Conservation (phyloP, 2,888 invertebrate genomes). For the Hoplodrina blanda region DNA sequence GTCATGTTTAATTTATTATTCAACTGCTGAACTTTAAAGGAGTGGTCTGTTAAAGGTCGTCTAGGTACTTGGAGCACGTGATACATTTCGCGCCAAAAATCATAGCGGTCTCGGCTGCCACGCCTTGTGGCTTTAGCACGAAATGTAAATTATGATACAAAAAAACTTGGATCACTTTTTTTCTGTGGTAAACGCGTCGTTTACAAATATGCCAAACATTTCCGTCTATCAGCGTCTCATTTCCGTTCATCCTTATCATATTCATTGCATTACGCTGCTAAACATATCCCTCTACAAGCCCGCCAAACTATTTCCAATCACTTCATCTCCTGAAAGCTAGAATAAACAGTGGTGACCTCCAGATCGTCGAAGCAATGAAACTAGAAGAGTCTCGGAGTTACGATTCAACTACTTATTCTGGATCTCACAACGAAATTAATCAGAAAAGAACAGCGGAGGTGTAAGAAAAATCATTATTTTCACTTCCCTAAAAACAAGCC, state of each 20-base stretch:
- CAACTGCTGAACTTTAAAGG: conserved; percentile 1
- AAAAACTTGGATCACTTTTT: not conserved
- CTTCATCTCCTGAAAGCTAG: too few species aligned
- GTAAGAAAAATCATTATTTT: too few species aligned
- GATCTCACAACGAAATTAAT: too few species aligned
- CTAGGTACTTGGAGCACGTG: not conserved
- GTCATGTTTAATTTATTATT: not conserved
- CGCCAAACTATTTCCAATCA: too few species aligned
- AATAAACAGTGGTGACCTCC: too few species aligned
- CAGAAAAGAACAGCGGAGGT: too few species aligned
- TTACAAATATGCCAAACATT: not conserved
- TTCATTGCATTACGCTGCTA: not conserved
- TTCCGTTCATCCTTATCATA: not conserved
- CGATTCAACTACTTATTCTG: too few species aligned
- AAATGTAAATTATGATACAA: not conserved
- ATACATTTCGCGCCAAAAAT: conserved; percentile 4
- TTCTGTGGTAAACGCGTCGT: not conserved
- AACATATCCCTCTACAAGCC: too few species aligned
- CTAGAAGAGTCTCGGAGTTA: too few species aligned
- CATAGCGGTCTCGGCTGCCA: not conserved
- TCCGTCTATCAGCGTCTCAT: not conserved
- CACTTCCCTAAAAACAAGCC: too few species aligned
- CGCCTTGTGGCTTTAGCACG: not conserved
- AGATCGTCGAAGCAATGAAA: too few species aligned
- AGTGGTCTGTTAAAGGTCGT: conserved; percentile 10